Evolutionary conservation across 2,113 vertebrate species (phyloP), one percentile per base, ranked within the genome.

Genomic region (Steatornis caripensis): DNA sequence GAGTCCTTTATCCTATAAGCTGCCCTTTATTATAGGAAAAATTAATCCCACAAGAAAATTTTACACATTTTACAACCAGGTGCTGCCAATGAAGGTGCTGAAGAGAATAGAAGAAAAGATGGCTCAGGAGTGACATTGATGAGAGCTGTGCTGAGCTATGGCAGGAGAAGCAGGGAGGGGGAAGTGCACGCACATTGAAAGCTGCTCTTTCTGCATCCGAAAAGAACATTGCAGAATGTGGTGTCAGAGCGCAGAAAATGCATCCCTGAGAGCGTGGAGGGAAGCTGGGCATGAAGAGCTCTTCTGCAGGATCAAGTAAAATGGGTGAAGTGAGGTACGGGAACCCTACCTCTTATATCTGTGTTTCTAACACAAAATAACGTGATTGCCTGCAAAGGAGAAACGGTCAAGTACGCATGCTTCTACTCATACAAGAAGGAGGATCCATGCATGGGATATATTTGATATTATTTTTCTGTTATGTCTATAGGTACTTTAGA

Each of bases 101-200:
- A 66, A 76, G 45, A 43, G 32, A 37, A 36, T n/a, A 68, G 53
- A 66, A 11, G 32, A 45, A 14, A 79, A 20, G 37, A 10, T 39
- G 43, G 11, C 48, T 41, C 26, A 37, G 45, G 30, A 65, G 30
- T 39, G 64, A 34, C 26, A 12, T 1, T 7, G 14, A 15, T 46
- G 49, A 81, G 41, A 39, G 49, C 49, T 51, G 13, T 55, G n/a
- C 69, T 69, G 58, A 90, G n/a, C 29, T 66, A 4, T 6, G 11
- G 37, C 45, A 62, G 41, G 17, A 78, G 61, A 61, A 54, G 27
- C 30, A 62, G 6, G 6, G n/a, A 34, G 32, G 41, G 32, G 22
- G 41, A 87, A 23, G 29, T 41, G 45, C 0, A 0, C 22, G 32
- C 0, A 0, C 1, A 0, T 51, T 53, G 41, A 75, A 85, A 91